A percentile compares a stretch with the other conserved stretches of the same genome.
Evolutionary conservation across 2,113 vertebrate species (phyloP).

Genomic region (Malurus elegans): DNA sequence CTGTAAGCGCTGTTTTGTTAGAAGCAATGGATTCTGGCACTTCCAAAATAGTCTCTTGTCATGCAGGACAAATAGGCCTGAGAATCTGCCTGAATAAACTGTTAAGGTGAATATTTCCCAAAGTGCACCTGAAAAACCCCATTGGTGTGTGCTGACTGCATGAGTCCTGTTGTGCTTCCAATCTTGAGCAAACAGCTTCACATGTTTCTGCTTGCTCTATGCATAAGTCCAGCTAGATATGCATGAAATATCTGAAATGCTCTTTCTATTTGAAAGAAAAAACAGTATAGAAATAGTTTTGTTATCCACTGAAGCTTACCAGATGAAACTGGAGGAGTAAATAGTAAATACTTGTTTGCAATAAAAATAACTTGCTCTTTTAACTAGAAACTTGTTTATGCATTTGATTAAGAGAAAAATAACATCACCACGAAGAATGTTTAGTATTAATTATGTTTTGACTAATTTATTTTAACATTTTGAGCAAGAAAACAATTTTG

Average conservation of each 20-base stretch:
- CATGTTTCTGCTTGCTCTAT: not conserved
- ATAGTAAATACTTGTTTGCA: not conserved
- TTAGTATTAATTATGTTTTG: not conserved
- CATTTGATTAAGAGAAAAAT: not conserved
- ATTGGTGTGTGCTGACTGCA: not conserved
- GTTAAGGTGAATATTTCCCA: not conserved
- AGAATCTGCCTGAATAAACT: not conserved
- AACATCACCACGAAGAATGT: not conserved
- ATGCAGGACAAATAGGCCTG: not conserved
- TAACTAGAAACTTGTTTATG: not conserved
- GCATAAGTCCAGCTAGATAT: accelerated
- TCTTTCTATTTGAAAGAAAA: not conserved
- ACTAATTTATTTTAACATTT: not conserved
- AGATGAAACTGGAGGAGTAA: not conserved
- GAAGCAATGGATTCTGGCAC: accelerated
- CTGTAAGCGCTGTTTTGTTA: not conserved
- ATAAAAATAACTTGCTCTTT: not conserved
- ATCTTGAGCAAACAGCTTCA: not conserved
- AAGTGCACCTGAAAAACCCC: not conserved
- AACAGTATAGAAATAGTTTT: not conserved
- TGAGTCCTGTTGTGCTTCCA: not conserved
- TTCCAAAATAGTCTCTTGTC: not conserved
- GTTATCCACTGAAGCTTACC: not conserved
- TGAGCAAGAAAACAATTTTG: not conserved
- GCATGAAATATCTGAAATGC: not conserved